Conservation (phyloP, 2,113 vertebrate species). For the Spilogale gracilis region DNA sequence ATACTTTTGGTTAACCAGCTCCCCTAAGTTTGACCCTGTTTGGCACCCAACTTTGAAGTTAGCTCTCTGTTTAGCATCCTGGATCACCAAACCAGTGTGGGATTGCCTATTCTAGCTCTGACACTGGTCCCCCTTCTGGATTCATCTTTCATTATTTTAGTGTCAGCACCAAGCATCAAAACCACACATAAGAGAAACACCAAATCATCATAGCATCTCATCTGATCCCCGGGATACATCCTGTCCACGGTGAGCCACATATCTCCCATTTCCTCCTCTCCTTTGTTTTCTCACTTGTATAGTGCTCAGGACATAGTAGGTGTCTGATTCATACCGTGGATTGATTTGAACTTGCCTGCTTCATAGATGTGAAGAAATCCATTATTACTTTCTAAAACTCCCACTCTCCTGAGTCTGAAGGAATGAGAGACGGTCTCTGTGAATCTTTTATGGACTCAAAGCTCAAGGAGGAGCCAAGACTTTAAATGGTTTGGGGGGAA, state of each 20-base stretch:
- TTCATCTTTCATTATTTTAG: constrained; percentile 31
- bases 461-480: constrained; percentile 43
- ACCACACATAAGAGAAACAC: constrained; percentile 7
- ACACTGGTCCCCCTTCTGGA: not conserved
- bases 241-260: not conserved
- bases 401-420: not conserved
- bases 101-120: not conserved
- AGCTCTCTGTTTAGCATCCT: not conserved
- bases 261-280: not conserved
- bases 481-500: constrained; percentile 3
- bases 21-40: not conserved
- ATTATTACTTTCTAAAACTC: not conserved
- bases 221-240: not conserved
- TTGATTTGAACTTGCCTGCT: constrained; percentile 47
- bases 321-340: not conserved
- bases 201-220: not conserved
- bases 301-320: not conserved
- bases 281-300: not conserved
- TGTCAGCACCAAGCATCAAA: not conserved
- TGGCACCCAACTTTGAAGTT: not conserved
- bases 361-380: constrained; percentile 36
- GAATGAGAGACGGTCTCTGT: not conserved
- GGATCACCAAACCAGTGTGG: not conserved
- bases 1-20: not conserved
- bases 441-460: constrained; percentile 39